These are phyloP conservation scores for Phylloscopus whistleri DNA, from an alignment of 2,113 vertebrate genomes.

Conservation along the genomic window DNA sequence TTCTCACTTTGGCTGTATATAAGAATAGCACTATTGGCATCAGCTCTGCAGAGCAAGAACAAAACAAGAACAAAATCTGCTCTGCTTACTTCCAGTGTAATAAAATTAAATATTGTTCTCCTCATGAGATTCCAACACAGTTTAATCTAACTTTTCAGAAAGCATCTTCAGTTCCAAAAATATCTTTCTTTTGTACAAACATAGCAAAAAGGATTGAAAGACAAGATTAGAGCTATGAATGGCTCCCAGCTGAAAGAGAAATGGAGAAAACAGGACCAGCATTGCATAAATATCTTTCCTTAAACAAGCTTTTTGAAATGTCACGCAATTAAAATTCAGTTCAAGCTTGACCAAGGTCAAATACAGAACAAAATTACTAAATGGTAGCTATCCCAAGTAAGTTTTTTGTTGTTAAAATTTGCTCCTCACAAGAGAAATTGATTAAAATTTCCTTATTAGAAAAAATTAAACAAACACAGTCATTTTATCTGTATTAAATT, in stretches of 20 bases:
- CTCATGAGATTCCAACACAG: not conserved
- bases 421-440: not conserved
- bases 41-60: not conserved
- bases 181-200: not conserved
- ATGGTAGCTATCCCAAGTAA: not conserved
- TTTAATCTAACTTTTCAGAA: not conserved
- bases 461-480: not conserved
- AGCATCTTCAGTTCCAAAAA: not conserved
- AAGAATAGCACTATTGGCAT: not conserved
- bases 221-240: not conserved
- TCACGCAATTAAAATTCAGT: not conserved
- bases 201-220: not conserved
- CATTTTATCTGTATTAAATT: not conserved
- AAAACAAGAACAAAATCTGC: not conserved
- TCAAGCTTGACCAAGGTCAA: not conserved
- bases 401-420: not conserved
- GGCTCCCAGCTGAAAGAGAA: not conserved
- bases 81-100: not conserved
- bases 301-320: not conserved
- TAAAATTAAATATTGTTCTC: not conserved
- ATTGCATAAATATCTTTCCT: not conserved
- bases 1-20: not conserved
- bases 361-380: not conserved
- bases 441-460: not conserved
- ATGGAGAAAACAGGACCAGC: not conserved